Base-by-base conservation (phyloP, 2,888 invertebrate species). In the Tethea ocularis region DNA sequence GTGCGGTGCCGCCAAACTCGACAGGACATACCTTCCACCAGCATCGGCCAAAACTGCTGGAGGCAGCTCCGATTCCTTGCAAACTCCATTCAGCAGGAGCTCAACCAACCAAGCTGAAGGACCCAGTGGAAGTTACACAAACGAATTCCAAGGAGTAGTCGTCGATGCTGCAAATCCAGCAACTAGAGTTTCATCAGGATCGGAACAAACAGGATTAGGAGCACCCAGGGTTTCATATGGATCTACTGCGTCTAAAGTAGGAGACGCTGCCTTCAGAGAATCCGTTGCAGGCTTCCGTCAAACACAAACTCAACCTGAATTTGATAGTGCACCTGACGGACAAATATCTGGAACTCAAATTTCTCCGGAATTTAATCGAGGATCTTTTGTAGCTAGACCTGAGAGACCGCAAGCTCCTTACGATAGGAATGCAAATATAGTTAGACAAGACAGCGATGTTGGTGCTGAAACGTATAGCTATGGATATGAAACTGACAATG, bases 241-340 rank as follows among this genome's bases (percentile, higher is more conserved):
- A n/a, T 92, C 91, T 6, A 77, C 74, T 1, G 71, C 86, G 59
- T 92, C 92, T 1, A 93, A 87, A 81, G 93, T 93, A 13, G 93
- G 93, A 23, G 86, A 84, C 15, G 92, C 91, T 5, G 93, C 91
- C 0, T 93, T 93, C 59, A 81, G 69, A 67, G 75, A 71, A 13
- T 61, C 75, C 4, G 52, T 66, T 8, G 69, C 74, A 58, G 80
- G 75, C 10, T 77, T 78, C 61, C 74, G 71, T 53, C 64, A 59
- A 15, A 26, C 55, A 51, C 46, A 17, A 10, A 10, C 17, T 20
- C 46, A 46, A 46, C 5, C 46, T 46, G 46, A 10, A 46, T 46
- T 46, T 17, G 2, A 46, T 10, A 46, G 46, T 46, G 20, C 17
- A 3, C 17, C 20, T 20, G 46, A 46, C 20, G 46, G 46, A 20